Evolutionary conservation across 2,888 invertebrate genomes (phyloP).

Genomic region (Drosophila picticornis): DNA sequence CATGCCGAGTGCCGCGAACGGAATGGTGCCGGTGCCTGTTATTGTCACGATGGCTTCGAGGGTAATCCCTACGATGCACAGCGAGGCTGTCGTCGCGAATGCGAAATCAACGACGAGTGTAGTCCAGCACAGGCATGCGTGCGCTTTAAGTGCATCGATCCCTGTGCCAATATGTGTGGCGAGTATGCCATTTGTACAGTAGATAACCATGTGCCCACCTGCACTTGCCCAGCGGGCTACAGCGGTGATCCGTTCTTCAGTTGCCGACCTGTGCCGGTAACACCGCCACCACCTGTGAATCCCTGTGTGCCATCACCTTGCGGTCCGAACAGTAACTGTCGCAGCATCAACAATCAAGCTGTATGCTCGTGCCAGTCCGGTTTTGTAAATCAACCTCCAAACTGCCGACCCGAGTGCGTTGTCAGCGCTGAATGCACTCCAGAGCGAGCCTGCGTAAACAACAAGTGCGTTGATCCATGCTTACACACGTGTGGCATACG

Average conservation of each 20-base stretch:
- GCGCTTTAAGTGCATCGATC: slow-evolving; percentile 93
- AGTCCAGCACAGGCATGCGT: slow-evolving; percentile 90
- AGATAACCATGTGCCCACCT: slow-evolving; percentile 91
- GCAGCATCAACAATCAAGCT: slow-evolving; percentile 91
- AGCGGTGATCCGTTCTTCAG: slow-evolving; percentile 94
- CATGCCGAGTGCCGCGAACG: slow-evolving; percentile 93
- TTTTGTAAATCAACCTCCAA: slow-evolving; percentile 92
- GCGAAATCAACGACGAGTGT: slow-evolving; percentile 92
- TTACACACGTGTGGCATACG: slow-evolving; percentile 94
- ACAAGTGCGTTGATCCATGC: slow-evolving; percentile 95
- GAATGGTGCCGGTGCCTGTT: slow-evolving; percentile 94
- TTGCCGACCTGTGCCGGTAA: slow-evolving; percentile 87
- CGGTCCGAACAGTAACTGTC: slow-evolving; percentile 94
- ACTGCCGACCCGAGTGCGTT: slow-evolving; percentile 93
- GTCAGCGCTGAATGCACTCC: slow-evolving; percentile 94
- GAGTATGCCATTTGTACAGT: slow-evolving; percentile 92
- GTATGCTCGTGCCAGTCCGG: slow-evolving; percentile 94
- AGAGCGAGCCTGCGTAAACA: slow-evolving; percentile 93
- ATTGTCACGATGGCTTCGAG: slow-evolving; percentile 91
- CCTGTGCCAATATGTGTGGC: slow-evolving; percentile 94
- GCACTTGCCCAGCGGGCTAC: slow-evolving; percentile 90
- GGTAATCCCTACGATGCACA: slow-evolving; percentile 92
- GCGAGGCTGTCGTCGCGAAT: slow-evolving; percentile 90
- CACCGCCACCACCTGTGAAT: slow-evolving; percentile 86
- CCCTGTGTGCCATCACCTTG: slow-evolving; percentile 94